Percentiles rank a stretch among this genome's conserved stretches.
phyloP scores from a whole-genome alignment of 2,888 invertebrate genomes.

The Apamea crenata region DNA sequence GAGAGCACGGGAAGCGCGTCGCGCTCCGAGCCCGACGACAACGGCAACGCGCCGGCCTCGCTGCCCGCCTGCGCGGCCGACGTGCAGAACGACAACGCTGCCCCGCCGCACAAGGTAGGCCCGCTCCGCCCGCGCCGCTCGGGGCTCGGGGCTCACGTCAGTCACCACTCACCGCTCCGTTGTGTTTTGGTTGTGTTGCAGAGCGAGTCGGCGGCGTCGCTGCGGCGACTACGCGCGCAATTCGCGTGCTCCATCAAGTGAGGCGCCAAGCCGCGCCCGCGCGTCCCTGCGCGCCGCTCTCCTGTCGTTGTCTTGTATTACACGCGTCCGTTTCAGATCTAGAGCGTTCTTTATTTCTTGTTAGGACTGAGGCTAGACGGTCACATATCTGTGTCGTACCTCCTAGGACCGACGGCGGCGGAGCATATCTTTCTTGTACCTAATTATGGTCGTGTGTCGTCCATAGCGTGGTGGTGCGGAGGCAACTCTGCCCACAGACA shows the following conservation, averaged over 20 bases:
- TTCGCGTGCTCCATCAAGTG: constrained; percentile 86
- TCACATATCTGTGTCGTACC: constrained; percentile 50
- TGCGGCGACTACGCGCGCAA: constrained; percentile 84
- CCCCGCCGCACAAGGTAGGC: constrained; percentile 62
- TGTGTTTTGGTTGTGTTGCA: constrained; percentile 54
- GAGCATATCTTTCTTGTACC: constrained; percentile 69
- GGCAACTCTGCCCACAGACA: background rate
- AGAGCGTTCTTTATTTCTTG: constrained; percentile 48
- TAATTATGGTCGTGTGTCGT: constrained; percentile 33
- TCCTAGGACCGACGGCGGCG: constrained; percentile 64
- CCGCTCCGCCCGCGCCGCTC: constrained; percentile 49
- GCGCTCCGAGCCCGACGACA: constrained; percentile 77
- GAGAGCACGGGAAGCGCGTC: constrained; percentile 72
- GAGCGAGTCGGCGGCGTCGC: constrained; percentile 73
- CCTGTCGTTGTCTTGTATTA: constrained; percentile 52
- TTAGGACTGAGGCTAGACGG: constrained; percentile 31
- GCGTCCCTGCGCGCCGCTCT: background rate
- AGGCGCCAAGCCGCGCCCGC: constrained; percentile 45
- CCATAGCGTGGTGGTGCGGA: background rate
- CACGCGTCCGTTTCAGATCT: constrained; percentile 36
- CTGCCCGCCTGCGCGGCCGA: constrained; percentile 65
- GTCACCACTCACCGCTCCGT: background rate
- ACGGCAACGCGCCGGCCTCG: constrained; percentile 75
- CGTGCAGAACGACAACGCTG: constrained; percentile 81
- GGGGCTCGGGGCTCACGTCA: background rate